Conservation (phyloP, 2,888 invertebrate species). For the Dichetophora obliterata region DNA sequence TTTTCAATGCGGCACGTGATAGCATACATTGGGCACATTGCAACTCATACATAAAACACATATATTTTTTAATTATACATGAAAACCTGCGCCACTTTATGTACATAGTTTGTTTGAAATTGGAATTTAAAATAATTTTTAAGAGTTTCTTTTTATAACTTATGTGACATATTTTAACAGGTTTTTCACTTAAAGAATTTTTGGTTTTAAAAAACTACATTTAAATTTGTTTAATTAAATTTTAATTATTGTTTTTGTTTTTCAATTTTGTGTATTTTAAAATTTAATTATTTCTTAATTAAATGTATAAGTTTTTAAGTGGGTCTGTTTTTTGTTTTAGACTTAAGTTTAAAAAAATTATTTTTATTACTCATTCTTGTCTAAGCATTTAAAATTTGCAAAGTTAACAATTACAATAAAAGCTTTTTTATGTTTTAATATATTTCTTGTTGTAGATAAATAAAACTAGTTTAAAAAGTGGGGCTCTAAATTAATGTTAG, state of each 20-base stretch:
- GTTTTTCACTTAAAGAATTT: too few species aligned
- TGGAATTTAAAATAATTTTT: too few species aligned
- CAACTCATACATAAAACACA: too few species aligned
- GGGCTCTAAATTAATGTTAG: not conserved
- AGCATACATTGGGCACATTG: too few species aligned
- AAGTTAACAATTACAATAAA: slow-evolving; percentile 32
- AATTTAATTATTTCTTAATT: slow-evolving; percentile 40
- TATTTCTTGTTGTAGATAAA: slow-evolving; percentile 20
- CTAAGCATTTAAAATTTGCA: slow-evolving; percentile 42
- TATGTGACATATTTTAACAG: too few species aligned
- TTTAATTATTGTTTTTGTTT: slow-evolving; percentile 24
- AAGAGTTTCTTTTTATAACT: too few species aligned
- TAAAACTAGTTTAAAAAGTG: too few species aligned
- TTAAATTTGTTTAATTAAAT: slow-evolving; percentile 5
- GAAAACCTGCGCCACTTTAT: too few species aligned
- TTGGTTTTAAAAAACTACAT: too few species aligned
- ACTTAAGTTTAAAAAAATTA: slow-evolving; percentile 38
- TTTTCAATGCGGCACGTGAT: too few species aligned
- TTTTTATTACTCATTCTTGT: slow-evolving; percentile 35
- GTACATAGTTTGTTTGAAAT: too few species aligned
- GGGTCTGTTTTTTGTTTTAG: slow-evolving; percentile 9
- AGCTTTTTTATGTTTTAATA: slow-evolving; percentile 18
- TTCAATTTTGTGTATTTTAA: slow-evolving; percentile 46
- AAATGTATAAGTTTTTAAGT: slow-evolving; percentile 25
- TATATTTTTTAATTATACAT: too few species aligned